Evolutionary conservation across 2,888 invertebrate genomes (phyloP), one percentile per base, ranked within the genome.

Genomic region (Margaritifera margaritifera): DNA sequence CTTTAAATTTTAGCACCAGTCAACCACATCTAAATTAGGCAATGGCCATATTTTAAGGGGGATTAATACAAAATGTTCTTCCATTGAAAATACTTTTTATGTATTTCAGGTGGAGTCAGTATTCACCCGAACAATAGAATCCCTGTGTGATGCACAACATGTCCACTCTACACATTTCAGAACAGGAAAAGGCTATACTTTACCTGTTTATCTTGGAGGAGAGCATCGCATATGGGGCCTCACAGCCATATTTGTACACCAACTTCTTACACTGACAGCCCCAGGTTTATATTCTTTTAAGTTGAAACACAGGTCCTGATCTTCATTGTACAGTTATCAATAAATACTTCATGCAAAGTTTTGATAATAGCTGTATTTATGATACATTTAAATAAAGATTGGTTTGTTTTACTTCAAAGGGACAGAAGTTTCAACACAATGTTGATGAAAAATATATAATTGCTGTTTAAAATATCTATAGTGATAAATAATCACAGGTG

Each of bases 61-160:
- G 1, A 50, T 20, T 20, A n/a, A n/a, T 62, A n/a, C 15, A 27
- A 52, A 24, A 63, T 51, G n/a, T 11, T 24, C 11, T 57, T 53
- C 25, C 27, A 50, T 61, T 66, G 18, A 51, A 56, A 31, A 22
- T n/a, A 18, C 57, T 51, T 66, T 27, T 11, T 71, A 8, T 24
- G 24, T 50, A 53, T 78, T 75, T 18, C 71, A 86, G 86, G 96
- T 97, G 0, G 84, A 82, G 27, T 66, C 67, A 59, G 82, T 85
- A 2, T 87, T 87, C 68, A 80, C 82, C 8, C 63, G 78, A 50
- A 72, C 78, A n/a, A 72, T 87, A 50, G 53, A 72, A 51, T 77
- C 83, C n/a, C 68, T 87, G 31, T 85, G 85, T 74, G 72, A 83
- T 54, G 72, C 72, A 19, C 55, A 60, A 15, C 79, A 82, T 66